phyloP scores from a whole-genome alignment of 2,797 vertebrate species.

The Danio choprae region DNA sequence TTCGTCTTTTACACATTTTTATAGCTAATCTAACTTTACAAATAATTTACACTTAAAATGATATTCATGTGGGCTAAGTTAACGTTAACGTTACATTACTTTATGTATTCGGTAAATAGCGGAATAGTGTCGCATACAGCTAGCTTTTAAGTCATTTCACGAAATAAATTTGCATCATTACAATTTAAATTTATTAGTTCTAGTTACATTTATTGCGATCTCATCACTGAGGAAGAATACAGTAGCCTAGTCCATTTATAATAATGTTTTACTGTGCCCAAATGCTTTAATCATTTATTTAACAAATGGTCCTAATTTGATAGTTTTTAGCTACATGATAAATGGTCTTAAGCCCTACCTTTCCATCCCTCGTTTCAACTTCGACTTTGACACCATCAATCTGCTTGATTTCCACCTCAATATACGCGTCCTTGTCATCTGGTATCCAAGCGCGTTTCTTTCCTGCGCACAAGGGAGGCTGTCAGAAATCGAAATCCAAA shows the following conservation, averaged over 20 bases:
- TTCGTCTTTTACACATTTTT: not conserved
- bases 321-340: not conserved
- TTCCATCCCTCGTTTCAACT: slow-evolving; percentile 79
- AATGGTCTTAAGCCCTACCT: slow-evolving; percentile 59
- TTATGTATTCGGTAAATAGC: not conserved
- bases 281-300: too few relatives aligned
- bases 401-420: slow-evolving; percentile 89
- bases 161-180: not conserved
- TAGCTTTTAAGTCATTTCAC: not conserved
- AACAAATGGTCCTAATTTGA: not conserved
- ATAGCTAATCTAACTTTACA: not conserved
- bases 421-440: slow-evolving; percentile 89
- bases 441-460: slow-evolving; percentile 90
- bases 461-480: slow-evolving; percentile 69
- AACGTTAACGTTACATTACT: too few relatives aligned
- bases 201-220: not conserved
- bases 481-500: slow-evolving; percentile 5
- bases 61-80: not conserved
- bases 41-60: not conserved
- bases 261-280: too few relatives aligned
- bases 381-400: slow-evolving; percentile 83
- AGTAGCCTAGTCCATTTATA: too few relatives aligned
- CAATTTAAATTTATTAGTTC: not conserved
- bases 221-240: too few relatives aligned
- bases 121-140: not conserved